Percentiles rank a stretch among this genome's conserved stretches.
phyloP scores from a whole-genome alignment of 2,888 invertebrate species.

The Amphipoea lucens region DNA sequence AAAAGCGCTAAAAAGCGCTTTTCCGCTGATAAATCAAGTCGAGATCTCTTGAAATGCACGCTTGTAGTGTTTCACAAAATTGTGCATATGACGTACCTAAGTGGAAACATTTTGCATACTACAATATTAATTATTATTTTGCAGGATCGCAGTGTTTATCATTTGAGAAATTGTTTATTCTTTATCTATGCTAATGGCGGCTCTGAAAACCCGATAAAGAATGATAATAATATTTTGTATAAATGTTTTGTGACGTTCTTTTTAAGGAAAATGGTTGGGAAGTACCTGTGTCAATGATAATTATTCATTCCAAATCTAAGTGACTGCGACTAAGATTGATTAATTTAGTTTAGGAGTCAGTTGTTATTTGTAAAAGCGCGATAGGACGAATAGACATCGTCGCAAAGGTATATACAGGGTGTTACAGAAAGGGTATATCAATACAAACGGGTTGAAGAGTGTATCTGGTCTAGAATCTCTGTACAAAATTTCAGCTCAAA shows the following conservation, averaged over 20 bases:
- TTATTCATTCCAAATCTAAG: not conserved
- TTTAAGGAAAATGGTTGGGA: not conserved
- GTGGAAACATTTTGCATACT: constrained; percentile 58
- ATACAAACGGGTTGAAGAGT: too few species aligned
- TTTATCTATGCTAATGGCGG: not conserved
- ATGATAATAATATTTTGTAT: not conserved
- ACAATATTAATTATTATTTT: constrained; percentile 34
- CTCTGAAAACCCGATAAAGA: not conserved
- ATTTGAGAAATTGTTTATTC: not conserved
- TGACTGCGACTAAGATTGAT: not conserved
- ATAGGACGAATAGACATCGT: not conserved
- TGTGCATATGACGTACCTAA: constrained; percentile 54
- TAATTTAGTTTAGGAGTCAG: not conserved
- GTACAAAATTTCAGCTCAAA: too few species aligned
- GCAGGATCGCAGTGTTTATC: not conserved
- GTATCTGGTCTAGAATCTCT: too few species aligned
- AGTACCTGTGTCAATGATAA: not conserved
- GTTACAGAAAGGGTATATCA: too few species aligned
- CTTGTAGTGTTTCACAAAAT: constrained; percentile 55
- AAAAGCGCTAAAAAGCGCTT: constrained; percentile 57
- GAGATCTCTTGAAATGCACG: constrained; percentile 62
- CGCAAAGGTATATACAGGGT: not conserved
- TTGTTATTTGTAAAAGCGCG: not conserved
- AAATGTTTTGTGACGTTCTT: not conserved
- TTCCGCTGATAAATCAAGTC: constrained; percentile 62